Evolutionary conservation across 2,113 vertebrate genomes (phyloP), one percentile per base, ranked within the genome.

Genomic region (Pardalotus punctatus): DNA sequence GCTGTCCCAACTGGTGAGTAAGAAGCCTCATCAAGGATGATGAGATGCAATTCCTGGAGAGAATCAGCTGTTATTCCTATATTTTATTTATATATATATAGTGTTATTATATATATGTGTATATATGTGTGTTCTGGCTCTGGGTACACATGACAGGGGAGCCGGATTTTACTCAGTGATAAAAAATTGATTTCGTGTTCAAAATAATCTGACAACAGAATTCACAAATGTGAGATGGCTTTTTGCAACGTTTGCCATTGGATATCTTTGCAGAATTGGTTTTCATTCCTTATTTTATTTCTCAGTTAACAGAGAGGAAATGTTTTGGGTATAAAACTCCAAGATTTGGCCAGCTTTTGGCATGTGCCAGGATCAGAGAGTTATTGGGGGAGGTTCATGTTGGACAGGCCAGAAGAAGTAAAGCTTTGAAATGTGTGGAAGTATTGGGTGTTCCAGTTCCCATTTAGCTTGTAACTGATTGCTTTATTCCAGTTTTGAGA

Each of bases 1-100:
- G 98, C 98, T 19, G 98, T 99, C 81, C 99, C 99, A 51, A 99
- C 99, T 80, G 99, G 99, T 99, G 98, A 20, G 97, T 90, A 9
- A 53, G 43, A 56, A 60, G 42, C 35, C 56, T 81, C 28, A 22
- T 4, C 42, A 28, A 2, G 10, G 33, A 4, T 0, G 5, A 5
- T 38, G 20, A 48, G n/a, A 4, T 35, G 2, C 3, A 51, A 0
- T 18, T 78, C 64, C 70, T 72, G 51, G 12, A 27, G 16, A 47
- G 17, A 74, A 40, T 48, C 13, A 29, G 11, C 12, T 72, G 9
- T 38, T 60, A 33, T 11, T 14, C 11, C 27, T 38, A 0, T n/a
- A n/a, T n/a, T n/a, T n/a, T n/a, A n/a, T n/a, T n/a, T n/a, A n/a
- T n/a, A n/a, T n/a, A n/a, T n/a, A n/a, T n/a, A n/a, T n/a, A n/a